Base-by-base conservation (phyloP, 2,797 vertebrate genomes). In the Sandelia bainsii region DNA sequence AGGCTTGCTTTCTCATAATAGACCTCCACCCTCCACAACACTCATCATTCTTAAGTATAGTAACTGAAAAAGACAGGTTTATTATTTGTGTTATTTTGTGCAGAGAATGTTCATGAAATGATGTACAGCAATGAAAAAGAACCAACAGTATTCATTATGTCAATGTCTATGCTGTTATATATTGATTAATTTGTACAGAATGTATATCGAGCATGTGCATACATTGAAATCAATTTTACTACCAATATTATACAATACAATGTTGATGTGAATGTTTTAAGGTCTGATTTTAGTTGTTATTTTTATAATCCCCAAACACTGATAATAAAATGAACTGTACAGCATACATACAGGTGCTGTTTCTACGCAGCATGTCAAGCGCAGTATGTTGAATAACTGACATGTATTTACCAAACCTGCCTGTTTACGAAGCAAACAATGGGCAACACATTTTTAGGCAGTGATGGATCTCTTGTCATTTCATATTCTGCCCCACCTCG, bases 171-270 rank as follows among this genome's bases (percentile, higher is more conserved):
- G 79, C 84, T 83, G 84, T 87, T 90, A 81, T 91, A 79, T 75
- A 85, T 90, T 77, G 77, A 88, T 82, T 63, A 84, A 89, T 89
- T 92, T 93, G 91, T 93, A 93, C 88, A 94, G 86, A 91, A 83
- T 93, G 90, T 93, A 86, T 88, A 91, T 93, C 84, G 56, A 89
- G 92, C 91, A 91, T 93, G 92, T 93, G 88, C 87, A 91, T 93
- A 91, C 76, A 81, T 80, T 79, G 50, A 91, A 89, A 86, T 89
- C 44, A 40, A 34, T 78, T 88, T 91, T 88, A 89, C 73, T 88
- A 73, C 81, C 73, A 78, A 82, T 75, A 79, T 87, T 57, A 81
- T 75, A 69, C 40, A 71, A 66, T 88, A 72, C 69, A 83, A 62
- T 59, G 46, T 75, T 62, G 29, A 79, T 77, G 82, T 91, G 69